Conservation (phyloP, 2,797 vertebrate species). For the Gymnoscopelus braueri region DNA sequence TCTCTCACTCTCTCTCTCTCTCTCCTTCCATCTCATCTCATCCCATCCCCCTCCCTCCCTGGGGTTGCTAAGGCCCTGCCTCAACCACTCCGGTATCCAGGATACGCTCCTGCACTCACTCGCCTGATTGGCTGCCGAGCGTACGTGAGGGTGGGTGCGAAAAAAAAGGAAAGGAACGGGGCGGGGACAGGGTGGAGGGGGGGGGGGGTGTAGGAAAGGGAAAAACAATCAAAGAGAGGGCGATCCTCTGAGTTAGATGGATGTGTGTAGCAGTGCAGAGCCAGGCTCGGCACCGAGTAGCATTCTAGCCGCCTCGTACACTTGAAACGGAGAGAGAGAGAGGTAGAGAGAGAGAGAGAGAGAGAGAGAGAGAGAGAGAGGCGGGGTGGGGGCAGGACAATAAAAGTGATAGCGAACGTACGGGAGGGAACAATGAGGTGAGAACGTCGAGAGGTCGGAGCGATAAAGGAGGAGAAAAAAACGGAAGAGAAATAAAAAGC, state of each 20-base stretch:
- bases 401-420: too few species aligned
- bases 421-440: too few species aligned
- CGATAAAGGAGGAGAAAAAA: too few species aligned
- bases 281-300: conserved; percentile 51
- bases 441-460: too few species aligned
- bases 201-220: conserved; percentile 24
- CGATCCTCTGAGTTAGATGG: conserved; percentile 66
- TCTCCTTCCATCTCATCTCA: conserved; percentile 24
- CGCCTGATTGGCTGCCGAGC: conserved; percentile 75
- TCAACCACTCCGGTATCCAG: conserved; percentile 81
- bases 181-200: conserved; percentile 36
- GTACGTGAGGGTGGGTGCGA: conserved; percentile 48
- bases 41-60: conserved; percentile 35
- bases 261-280: conserved; percentile 65
- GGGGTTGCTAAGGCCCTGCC: conserved; percentile 72
- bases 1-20: conserved; percentile 22
- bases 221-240: conserved; percentile 26
- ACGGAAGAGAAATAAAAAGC: too few species aligned
- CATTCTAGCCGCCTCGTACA: conserved; percentile 59
- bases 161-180: conserved; percentile 13
- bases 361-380: conserved; percentile 16
- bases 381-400: not conserved
- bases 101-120: conserved; percentile 70
- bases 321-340: conserved; percentile 17
- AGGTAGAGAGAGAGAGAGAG: not conserved